A percentile compares a stretch with the other conserved stretches of the same genome.
phyloP scores from a whole-genome alignment of 2,113 vertebrate genomes.

The Rhadina sibilatrix region DNA sequence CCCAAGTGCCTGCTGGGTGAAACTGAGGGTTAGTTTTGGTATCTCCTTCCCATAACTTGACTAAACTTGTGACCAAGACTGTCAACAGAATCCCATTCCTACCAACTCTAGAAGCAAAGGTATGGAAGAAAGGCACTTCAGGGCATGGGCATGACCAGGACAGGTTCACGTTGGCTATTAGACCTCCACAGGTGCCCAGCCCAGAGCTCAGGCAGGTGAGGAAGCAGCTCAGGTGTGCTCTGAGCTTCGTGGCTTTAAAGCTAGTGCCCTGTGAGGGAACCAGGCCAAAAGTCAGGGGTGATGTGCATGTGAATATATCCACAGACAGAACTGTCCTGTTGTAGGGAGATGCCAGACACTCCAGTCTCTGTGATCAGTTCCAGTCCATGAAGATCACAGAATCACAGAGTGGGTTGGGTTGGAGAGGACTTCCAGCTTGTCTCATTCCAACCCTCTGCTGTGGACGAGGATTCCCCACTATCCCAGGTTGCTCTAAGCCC shows the following conservation, averaged over 20 bases:
- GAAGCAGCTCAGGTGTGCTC: neutral
- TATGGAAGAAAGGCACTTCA: neutral
- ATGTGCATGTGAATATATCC: neutral
- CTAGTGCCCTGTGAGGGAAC: neutral
- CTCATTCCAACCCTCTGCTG: neutral
- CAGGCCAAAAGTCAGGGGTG: neutral
- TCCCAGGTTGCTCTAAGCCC: neutral
- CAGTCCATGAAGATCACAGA: neutral
- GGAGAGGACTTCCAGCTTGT: accelerated
- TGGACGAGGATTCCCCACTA: neutral
- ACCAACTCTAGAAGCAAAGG: neutral
- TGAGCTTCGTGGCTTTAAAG: neutral
- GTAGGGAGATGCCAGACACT: neutral
- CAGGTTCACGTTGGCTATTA: neutral
- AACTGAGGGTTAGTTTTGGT: neutral
- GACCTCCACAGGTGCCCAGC: neutral
- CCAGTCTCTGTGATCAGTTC: neutral
- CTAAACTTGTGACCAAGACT: neutral
- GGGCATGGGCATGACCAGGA: neutral
- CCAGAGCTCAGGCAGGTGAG: neutral
- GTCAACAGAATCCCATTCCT: neutral
- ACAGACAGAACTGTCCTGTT: neutral
- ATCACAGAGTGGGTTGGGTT: neutral
- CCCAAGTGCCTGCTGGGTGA: neutral
- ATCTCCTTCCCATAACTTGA: neutral